Percentiles rank a stretch among this genome's conserved stretches.
phyloP scores from a whole-genome alignment of 1,140 invertebrate genomes.

The Dendroctonus valens region DNA sequence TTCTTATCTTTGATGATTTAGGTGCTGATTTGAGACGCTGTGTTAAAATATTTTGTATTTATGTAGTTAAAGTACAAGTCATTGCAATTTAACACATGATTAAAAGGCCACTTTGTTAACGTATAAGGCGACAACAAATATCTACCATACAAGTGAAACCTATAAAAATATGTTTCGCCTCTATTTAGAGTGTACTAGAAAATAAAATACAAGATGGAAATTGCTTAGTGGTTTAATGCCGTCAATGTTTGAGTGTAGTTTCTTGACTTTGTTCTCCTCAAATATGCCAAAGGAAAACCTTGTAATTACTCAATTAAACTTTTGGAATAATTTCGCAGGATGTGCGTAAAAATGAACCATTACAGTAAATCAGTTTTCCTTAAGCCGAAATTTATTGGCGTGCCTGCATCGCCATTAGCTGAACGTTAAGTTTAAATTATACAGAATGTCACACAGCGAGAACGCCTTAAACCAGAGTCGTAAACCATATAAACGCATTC shows the following conservation, averaged over 20 bases:
- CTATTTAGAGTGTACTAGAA: too few species aligned
- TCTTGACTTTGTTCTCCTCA: not conserved
- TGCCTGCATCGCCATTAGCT: conserved; percentile 25
- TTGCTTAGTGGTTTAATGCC: too few species aligned
- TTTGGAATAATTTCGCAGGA: conserved; percentile 9
- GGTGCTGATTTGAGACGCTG: conserved; percentile 3
- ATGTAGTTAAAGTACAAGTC: not conserved
- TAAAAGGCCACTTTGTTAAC: too few species aligned
- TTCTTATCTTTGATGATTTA: conserved; percentile 24
- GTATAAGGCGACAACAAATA: too few species aligned
- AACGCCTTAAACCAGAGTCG: conserved; percentile 26
- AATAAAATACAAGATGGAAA: too few species aligned
- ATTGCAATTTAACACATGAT: too few species aligned
- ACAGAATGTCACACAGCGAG: conserved; percentile 29
- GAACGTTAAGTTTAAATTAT: conserved; percentile 27
- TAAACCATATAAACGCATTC: conserved; percentile 40
- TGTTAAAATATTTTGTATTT: conserved; percentile 10
- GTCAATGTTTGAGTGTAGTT: too few species aligned
- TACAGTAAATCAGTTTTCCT: conserved; percentile 14
- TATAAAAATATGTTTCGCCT: too few species aligned
- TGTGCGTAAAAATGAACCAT: conserved; percentile 15
- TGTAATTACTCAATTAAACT: not conserved
- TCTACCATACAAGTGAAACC: too few species aligned
- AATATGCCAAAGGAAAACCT: not conserved
- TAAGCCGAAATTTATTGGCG: conserved; percentile 26